These are phyloP conservation scores for Operophtera brumata DNA, from an alignment of 2,888 invertebrate genomes.

Conservation along the genomic window DNA sequence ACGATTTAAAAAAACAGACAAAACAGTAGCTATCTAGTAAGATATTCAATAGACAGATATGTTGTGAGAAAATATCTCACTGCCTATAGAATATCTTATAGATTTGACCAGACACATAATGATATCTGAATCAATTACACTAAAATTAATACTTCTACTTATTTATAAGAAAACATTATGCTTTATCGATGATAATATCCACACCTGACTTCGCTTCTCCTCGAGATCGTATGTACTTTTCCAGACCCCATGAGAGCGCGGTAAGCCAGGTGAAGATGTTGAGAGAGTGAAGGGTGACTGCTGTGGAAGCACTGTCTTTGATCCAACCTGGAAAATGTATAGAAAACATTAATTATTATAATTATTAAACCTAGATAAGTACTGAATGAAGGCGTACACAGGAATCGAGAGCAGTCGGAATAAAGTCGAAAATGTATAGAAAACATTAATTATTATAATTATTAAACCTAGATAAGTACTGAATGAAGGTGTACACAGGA, in stretches of 20 bases:
- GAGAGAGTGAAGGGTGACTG: conserved; percentile 82
- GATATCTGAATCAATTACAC: background rate
- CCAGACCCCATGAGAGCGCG: conserved; percentile 82
- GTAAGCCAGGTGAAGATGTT: conserved; percentile 84
- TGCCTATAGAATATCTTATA: too few species aligned
- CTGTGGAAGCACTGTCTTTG: conserved; percentile 82
- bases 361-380: too few species aligned
- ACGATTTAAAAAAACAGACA: background rate
- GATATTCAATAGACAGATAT: too few species aligned
- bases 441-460: background rate
- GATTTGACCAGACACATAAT: too few species aligned
- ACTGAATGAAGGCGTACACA: too few species aligned
- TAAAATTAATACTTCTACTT: background rate
- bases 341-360: background rate
- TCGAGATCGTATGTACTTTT: conserved; percentile 65
- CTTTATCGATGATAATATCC: conserved; percentile 39
- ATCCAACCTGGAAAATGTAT: conserved; percentile 78
- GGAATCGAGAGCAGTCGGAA: too few species aligned
- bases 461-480: too few species aligned
- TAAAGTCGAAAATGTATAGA: conserved; percentile 12
- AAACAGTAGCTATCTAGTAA: background rate
- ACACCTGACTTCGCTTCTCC: conserved; percentile 42
- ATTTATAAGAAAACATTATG: conserved; percentile 26
- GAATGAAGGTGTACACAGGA: too few species aligned
- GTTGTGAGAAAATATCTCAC: too few species aligned